Percentiles rank a stretch among this genome's conserved stretches.
phyloP scores from a whole-genome alignment of 2,797 vertebrate species.

The Channa striata region DNA sequence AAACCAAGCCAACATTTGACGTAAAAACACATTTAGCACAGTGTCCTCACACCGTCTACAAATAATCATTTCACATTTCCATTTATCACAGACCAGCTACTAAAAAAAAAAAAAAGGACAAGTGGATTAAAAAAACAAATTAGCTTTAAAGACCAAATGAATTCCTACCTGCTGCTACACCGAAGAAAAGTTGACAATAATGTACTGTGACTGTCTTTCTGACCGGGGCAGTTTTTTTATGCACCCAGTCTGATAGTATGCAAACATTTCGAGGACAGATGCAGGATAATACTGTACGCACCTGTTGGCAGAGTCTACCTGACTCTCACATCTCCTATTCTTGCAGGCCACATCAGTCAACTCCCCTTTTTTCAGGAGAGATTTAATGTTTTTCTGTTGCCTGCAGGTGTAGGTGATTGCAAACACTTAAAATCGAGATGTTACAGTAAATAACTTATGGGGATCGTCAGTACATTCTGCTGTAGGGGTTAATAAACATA shows the following conservation, averaged over 20 bases:
- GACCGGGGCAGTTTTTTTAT: background rate
- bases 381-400: background rate
- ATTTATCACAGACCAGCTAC: background rate
- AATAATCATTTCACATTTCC: too few relatives aligned
- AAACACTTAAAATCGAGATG: background rate
- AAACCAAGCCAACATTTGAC: too few relatives aligned
- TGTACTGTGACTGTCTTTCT: background rate
- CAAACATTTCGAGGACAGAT: conserved; percentile 37
- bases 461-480: background rate
- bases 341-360: background rate
- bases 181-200: background rate
- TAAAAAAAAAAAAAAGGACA: too few relatives aligned
- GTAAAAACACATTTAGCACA: too few relatives aligned
- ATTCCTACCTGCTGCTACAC: conserved; percentile 57
- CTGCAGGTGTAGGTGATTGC: too few relatives aligned
- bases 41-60: too few relatives aligned
- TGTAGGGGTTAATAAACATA: background rate
- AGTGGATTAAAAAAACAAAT: background rate
- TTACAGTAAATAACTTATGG: background rate
- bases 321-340: background rate
- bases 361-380: background rate
- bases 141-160: background rate
- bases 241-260: conserved; percentile 53
- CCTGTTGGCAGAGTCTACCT: background rate
- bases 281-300: background rate